Base-by-base conservation (phyloP, 2,113 vertebrate species). In the Upupa epops region DNA sequence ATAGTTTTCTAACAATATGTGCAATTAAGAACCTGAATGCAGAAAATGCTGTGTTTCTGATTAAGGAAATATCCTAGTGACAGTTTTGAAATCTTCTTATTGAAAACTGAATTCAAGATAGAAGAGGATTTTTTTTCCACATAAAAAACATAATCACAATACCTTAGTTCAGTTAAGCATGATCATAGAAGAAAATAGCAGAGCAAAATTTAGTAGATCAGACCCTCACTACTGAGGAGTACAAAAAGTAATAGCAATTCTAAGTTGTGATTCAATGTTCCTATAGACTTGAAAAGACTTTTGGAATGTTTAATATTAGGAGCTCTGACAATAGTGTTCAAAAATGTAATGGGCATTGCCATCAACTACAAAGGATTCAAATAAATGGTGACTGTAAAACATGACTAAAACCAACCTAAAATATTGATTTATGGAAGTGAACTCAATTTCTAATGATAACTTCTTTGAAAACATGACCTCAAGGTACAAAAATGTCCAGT, bases 51-150 rank as follows among this genome's bases (percentile, higher is more conserved):
- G 29, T 5, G 18, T 36, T 88, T 94, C 76, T 83, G 48, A 78
- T 86, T 69, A 91, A 92, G 58, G n/a, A 78, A 70, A 80, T 14
- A 29, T 91, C 28, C 49, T 70, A 46, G 28, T 48, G 70, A 34
- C 11, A 68, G 34, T 59, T 77, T 56, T 86, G 51, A 88, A 92
- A 55, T 34, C 11, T 49, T 83, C 46, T 42, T 80, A 77, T 84
- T 56, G 32, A 78, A 87, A 93, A 78, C 1, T 8, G 65, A 11
- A 85, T 69, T 76, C 26, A 78, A 73, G 10, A 29, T 61, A 84
- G 49, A 80, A 73, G 18, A 52, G 4, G 21, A 45, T 45, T 48
- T 48, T 59, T 88, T 83, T 92, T 59, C 45, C 22, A 20, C 6
- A 68, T 4, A 83, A 86, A 82, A 73, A 5, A 15, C 28, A 14